Base-by-base conservation (phyloP, 2,797 vertebrate genomes). In the Poliocrania exsul region DNA sequence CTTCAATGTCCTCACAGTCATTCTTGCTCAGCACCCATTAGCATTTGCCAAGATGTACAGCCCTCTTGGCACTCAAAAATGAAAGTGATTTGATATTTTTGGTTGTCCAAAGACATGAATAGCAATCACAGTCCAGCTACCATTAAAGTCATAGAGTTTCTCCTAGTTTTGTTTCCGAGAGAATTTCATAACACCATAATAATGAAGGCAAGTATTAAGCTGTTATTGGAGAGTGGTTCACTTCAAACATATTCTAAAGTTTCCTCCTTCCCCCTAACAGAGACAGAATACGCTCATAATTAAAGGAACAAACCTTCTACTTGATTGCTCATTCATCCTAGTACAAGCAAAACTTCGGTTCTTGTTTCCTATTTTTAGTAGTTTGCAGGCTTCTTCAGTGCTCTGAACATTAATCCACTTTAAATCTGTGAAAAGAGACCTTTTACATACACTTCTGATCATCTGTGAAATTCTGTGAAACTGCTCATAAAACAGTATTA, bases 311-410 rank as follows among this genome's bases (percentile, higher is more conserved):
- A 93, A 98, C 99, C 99, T 99, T 97, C 99, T 98, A 95, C 99
- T 99, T 9, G 99, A 99, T 4, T 98, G 98, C 80, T 99, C 98
- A 96, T 99, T 99, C 98, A 99, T 98, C 97, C 98, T 99, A 8
- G 99, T 99, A 42, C 98, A 98, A 49, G 98, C 98, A 73, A 99
- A 98, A 62, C 98, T 99, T 97, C 98, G 91, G 95, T 99, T 99
- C 97, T 98, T 99, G 96, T 99, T 99, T 72, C 99, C 99, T 66
- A 98, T 98, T 56, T 98, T 98, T 5, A 99, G 93, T 15, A 99
- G 96, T 88, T 98, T 99, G 92, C 92, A 97, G 44, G 98, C 98
- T 96, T 99, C 99, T 23, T 98, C 97, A 24, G 98, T 79, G 47
- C 71, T 98, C 51, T 98, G 98, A 90, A 99, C 94, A 57, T 99